Evolutionary conservation across 2,113 vertebrate genomes (phyloP).

Genomic region (Theristicus caerulescens): DNA sequence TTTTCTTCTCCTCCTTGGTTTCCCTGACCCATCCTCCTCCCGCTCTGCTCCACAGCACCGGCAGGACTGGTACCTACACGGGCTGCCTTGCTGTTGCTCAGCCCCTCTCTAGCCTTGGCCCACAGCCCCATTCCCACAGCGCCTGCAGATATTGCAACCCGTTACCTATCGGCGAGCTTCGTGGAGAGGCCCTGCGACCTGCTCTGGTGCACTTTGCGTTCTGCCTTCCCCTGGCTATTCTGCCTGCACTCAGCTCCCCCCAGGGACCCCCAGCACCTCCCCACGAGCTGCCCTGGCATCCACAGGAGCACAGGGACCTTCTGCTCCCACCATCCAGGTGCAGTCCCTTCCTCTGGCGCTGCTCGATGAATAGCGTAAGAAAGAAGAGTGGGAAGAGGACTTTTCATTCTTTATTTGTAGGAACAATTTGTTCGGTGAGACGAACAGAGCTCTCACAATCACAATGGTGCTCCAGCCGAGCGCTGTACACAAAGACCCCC

Average conservation of each 20-base stretch:
- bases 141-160: background rate
- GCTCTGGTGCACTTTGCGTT: background rate
- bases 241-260: background rate
- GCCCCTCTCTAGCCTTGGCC: background rate
- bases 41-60: background rate
- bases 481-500: background rate
- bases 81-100: background rate
- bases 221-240: background rate
- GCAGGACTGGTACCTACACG: fast-evolving
- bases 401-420: slow-evolving; percentile 38
- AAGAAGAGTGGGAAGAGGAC: background rate
- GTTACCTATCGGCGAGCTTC: background rate
- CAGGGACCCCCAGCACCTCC: background rate
- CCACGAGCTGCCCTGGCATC: background rate
- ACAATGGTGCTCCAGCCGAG: background rate
- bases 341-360: background rate
- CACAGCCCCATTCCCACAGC: background rate
- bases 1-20: background rate
- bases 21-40: background rate
- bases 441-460: background rate
- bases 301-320: fast-evolving
- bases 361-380: fast-evolving
- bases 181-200: background rate
- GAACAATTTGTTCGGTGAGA: background rate
- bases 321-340: background rate